A percentile compares a stretch with the other conserved stretches of the same genome.
Conservation (phyloP, 1,140 invertebrate species). For the Cotesia typhae region DNA sequence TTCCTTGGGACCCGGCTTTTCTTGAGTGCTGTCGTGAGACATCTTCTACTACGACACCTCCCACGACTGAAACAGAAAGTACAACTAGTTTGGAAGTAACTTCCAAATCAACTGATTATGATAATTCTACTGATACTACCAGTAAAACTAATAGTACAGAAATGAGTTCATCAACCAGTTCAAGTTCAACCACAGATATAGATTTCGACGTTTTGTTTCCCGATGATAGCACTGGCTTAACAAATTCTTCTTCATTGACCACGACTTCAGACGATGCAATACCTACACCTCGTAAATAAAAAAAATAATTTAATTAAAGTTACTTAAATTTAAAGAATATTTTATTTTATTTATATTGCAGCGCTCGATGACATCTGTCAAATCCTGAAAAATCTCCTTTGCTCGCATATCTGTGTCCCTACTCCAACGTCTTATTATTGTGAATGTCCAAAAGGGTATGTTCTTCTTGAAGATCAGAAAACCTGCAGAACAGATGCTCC, state of each 20-base stretch:
- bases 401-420: slow-evolving; percentile 78
- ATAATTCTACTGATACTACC: slow-evolving; percentile 10
- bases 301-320: slow-evolving; percentile 36
- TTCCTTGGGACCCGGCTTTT: slow-evolving; percentile 68
- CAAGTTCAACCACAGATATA: neutral
- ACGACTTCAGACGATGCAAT: slow-evolving; percentile 2
- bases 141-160: neutral
- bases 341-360: slow-evolving; percentile 35
- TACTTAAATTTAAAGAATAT: neutral
- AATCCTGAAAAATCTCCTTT: slow-evolving; percentile 73
- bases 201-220: neutral
- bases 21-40: slow-evolving; percentile 66
- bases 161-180: neutral
- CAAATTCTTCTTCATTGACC: slow-evolving; percentile 1
- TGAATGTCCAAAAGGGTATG: slow-evolving; percentile 77
- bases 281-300: slow-evolving; percentile 32
- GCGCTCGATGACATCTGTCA: slow-evolving; percentile 71
- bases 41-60: slow-evolving; percentile 42
- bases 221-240: no score
- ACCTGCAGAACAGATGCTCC: slow-evolving; percentile 67
- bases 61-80: neutral
- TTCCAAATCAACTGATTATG: slow-evolving; percentile 35
- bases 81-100: slow-evolving; percentile 22
- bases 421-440: slow-evolving; percentile 76
- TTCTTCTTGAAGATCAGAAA: slow-evolving; percentile 72